These are phyloP conservation scores for Drosophila littoralis DNA, from an alignment of 1,140 invertebrate genomes.

Conservation along the genomic window DNA sequence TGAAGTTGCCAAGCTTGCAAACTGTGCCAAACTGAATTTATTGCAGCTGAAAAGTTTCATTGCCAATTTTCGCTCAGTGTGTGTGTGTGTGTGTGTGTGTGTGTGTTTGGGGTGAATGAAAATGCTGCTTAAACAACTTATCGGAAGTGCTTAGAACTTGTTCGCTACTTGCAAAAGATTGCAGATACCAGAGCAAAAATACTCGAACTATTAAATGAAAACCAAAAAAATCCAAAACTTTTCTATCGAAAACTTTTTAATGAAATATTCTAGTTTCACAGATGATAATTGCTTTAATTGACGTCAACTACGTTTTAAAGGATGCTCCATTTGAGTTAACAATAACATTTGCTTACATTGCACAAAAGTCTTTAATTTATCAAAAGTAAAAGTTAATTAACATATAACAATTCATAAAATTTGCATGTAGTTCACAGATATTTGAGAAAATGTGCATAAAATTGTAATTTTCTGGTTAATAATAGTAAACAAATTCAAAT, in stretches of 20 bases:
- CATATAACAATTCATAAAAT: too few species aligned
- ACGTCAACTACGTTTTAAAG: background rate
- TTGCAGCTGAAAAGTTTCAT: constrained; percentile 71
- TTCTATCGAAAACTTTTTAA: constrained; percentile 29
- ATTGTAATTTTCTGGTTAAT: too few species aligned
- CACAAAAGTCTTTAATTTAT: too few species aligned
- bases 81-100: constrained; percentile 3
- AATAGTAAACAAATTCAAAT: too few species aligned
- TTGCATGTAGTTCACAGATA: too few species aligned
- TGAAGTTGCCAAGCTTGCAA: constrained; percentile 41
- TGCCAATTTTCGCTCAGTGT: constrained; percentile 58
- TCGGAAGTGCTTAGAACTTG: constrained; percentile 64
- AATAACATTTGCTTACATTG: background rate
- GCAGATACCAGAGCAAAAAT: constrained; percentile 16
- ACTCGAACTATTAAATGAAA: constrained; percentile 11
- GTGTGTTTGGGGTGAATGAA: constrained; percentile 19
- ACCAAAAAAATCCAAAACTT: background rate
- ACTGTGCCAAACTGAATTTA: constrained; percentile 76
- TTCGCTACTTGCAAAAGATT: constrained; percentile 58
- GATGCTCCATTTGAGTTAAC: background rate
- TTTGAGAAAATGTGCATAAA: too few species aligned
- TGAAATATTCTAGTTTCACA: constrained; percentile 7
- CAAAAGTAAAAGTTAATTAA: too few species aligned
- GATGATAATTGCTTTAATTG: constrained; percentile 5
- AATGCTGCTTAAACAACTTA: constrained; percentile 42